These are phyloP conservation scores for Melanocharis versteri DNA, from an alignment of 2,113 vertebrate genomes.

Conservation along the genomic window DNA sequence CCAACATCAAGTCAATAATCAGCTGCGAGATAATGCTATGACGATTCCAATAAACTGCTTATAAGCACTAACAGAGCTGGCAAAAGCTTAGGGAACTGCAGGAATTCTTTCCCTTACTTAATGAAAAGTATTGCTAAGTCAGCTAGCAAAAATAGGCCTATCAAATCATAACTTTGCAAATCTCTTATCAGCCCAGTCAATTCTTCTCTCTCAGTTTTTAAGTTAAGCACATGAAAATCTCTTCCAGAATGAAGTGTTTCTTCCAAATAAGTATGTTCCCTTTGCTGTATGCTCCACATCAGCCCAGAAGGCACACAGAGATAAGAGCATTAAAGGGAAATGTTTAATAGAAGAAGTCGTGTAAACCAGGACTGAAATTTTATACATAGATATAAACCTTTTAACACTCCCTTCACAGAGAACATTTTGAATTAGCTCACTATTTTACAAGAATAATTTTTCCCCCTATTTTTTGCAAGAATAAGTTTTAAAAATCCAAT, in stretches of 20 bases:
- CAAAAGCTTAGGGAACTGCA: background rate
- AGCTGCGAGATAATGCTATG: background rate
- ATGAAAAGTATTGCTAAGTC: background rate
- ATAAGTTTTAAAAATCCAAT: background rate
- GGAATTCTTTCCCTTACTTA: background rate
- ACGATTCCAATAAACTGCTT: background rate
- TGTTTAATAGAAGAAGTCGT: constrained; percentile 44
- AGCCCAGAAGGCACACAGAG: constrained; percentile 66
- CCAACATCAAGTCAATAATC: background rate
- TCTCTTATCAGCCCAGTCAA: background rate
- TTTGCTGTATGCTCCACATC: constrained; percentile 10
- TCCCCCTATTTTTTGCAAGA: fast-evolving
- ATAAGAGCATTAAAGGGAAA: constrained; percentile 70
- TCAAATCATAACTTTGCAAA: constrained; percentile 6
- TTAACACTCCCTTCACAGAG: background rate
- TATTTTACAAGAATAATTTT: background rate
- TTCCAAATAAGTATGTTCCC: constrained; percentile 42
- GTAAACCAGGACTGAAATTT: constrained; percentile 49
- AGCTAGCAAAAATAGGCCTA: constrained; percentile 12
- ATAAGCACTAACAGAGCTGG: background rate
- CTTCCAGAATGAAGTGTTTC: constrained; percentile 46
- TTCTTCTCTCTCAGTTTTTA: constrained; percentile 41
- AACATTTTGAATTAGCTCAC: constrained; percentile 4
- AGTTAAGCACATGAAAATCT: constrained; percentile 61
- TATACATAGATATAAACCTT: constrained; percentile 45